Conservation (phyloP, 2,113 vertebrate species). For the Nyctereutes procyonoides region DNA sequence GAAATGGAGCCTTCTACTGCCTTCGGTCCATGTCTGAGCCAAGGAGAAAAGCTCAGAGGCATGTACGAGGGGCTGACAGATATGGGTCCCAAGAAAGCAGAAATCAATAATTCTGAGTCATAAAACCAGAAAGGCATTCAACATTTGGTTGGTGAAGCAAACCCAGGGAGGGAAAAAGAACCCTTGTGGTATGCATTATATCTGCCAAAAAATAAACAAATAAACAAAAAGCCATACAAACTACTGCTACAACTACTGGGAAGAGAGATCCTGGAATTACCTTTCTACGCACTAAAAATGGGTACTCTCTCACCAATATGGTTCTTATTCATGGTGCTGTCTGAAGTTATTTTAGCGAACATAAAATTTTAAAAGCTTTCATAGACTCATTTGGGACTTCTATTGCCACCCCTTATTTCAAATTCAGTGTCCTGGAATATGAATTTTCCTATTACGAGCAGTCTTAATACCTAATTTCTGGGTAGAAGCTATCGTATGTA, state of each 20-base stretch:
- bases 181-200: not conserved
- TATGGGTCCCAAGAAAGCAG: not conserved
- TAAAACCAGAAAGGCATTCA: constrained; percentile 50
- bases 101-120: constrained; percentile 68
- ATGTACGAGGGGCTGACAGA: not conserved
- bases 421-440: not conserved
- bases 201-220: constrained; percentile 40
- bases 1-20: not conserved
- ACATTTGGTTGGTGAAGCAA: not conserved
- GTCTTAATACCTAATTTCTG: not conserved
- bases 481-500: not conserved
- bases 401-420: constrained; percentile 37
- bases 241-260: not conserved
- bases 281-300: not conserved
- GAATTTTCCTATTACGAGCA: not conserved
- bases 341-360: not conserved
- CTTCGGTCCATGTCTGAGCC: not conserved
- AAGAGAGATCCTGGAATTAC: not conserved
- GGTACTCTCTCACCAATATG: not conserved
- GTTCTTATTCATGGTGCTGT: not conserved
- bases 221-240: not conserved
- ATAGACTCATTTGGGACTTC: not conserved
- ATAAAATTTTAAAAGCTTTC: constrained; percentile 10
- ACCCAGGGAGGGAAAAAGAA: not conserved
- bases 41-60: not conserved